Percentiles rank a stretch among this genome's conserved stretches.
Evolutionary conservation across 2,888 invertebrate species (phyloP).

Genomic region (Ophraella communa): DNA sequence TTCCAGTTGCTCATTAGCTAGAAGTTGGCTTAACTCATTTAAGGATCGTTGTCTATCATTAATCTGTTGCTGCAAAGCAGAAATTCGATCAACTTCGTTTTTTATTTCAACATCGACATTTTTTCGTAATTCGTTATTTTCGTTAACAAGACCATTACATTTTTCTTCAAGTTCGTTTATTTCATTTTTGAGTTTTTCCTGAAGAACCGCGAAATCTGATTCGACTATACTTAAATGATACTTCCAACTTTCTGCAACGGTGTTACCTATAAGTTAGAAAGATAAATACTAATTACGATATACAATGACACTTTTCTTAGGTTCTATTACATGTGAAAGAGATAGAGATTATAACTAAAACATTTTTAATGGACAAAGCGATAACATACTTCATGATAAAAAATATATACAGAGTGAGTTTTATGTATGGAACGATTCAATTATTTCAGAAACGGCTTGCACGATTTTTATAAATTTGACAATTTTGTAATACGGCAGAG

Average conservation of each 20-base stretch:
- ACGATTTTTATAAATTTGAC: too few species aligned
- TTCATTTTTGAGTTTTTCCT: slow-evolving; percentile 54
- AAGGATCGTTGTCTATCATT: slow-evolving; percentile 51
- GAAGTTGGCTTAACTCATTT: slow-evolving; percentile 46
- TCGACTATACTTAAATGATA: slow-evolving; percentile 71
- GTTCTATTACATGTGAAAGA: too few species aligned
- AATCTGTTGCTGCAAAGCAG: slow-evolving; percentile 55
- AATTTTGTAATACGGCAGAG: too few species aligned
- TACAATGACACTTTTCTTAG: slow-evolving; percentile 14
- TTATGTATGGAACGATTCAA: too few species aligned
- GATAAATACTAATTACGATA: background rate
- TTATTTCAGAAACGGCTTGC: too few species aligned
- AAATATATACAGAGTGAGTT: too few species aligned
- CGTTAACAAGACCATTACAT: slow-evolving; percentile 55
- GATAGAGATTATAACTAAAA: too few species aligned
- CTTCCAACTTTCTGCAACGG: slow-evolving; percentile 75
- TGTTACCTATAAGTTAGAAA: slow-evolving; percentile 62
- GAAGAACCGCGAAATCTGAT: slow-evolving; percentile 63
- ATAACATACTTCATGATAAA: too few species aligned
- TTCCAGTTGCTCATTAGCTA: slow-evolving; percentile 49
- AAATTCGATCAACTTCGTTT: slow-evolving; percentile 55
- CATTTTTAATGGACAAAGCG: too few species aligned
- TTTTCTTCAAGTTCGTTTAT: slow-evolving; percentile 61
- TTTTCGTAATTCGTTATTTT: slow-evolving; percentile 57
- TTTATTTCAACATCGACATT: slow-evolving; percentile 58